These are phyloP conservation scores for Proisotoma minuta DNA, from an alignment of 2,888 invertebrate genomes.

Conservation along the genomic window DNA sequence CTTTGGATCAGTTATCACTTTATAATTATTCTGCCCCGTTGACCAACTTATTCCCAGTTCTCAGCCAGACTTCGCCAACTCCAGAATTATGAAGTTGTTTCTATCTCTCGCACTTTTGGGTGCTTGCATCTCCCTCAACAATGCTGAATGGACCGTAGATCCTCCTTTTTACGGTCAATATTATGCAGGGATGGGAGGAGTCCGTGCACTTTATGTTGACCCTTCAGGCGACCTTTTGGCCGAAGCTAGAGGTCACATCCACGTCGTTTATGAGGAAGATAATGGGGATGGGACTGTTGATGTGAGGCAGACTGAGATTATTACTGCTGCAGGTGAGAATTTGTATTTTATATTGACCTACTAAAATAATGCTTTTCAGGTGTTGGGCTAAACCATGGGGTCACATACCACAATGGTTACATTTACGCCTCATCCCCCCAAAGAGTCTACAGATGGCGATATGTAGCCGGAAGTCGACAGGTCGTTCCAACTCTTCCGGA, in stretches of 20 bases:
- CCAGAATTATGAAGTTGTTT: neutral
- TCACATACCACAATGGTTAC: constrained; percentile 26
- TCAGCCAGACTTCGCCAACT: too few relatives aligned
- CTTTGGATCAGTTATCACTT: too few relatives aligned
- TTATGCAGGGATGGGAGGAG: constrained; percentile 12
- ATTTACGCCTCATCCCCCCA: constrained; percentile 35
- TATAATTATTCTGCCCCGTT: too few relatives aligned
- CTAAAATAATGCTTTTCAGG: too few relatives aligned
- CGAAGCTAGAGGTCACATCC: constrained; percentile 5
- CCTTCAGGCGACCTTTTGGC: constrained; percentile 35
- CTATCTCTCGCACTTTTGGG: neutral
- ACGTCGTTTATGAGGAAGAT: constrained; percentile 13
- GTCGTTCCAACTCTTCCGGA: constrained; percentile 15
- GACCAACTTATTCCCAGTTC: too few relatives aligned
- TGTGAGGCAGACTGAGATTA: constrained; percentile 11
- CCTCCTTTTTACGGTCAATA: constrained; percentile 18
- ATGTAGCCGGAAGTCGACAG: constrained; percentile 29
- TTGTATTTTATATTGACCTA: too few relatives aligned
- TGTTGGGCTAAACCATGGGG: constrained; percentile 38
- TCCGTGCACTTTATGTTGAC: constrained; percentile 30
- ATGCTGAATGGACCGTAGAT: constrained; percentile 12
- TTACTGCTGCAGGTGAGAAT: constrained; percentile 5
- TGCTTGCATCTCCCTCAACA: neutral
- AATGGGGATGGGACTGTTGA: neutral
- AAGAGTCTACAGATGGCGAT: constrained; percentile 37